Evolutionary conservation across 2,113 vertebrate species (phyloP).

Genomic region (Microcebus jonahi): DNA sequence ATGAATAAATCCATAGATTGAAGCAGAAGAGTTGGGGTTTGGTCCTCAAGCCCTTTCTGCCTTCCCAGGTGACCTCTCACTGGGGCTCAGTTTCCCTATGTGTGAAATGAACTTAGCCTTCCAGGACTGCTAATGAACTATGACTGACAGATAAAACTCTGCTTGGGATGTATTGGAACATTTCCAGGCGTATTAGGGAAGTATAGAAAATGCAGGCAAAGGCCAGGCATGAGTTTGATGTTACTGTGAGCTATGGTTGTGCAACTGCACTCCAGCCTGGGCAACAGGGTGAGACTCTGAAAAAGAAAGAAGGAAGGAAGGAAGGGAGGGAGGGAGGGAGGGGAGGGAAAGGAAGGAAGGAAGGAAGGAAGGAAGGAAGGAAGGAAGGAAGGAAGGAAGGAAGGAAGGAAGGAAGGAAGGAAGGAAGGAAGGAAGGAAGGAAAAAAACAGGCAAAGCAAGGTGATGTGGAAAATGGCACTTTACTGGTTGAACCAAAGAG

Average conservation of each 20-base stretch:
- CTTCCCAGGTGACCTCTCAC: not conserved
- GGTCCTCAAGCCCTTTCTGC: not conserved
- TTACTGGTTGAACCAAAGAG: not conserved
- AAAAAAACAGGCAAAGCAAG: too few relatives aligned
- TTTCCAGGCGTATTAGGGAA: not conserved
- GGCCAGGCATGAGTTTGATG: too few relatives aligned
- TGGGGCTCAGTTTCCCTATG: not conserved
- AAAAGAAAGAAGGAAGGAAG: too few relatives aligned
- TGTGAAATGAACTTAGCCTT: not conserved
- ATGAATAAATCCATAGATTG: not conserved
- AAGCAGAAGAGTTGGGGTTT: not conserved
- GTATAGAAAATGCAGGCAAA: not conserved
- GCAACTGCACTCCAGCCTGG: too few relatives aligned
- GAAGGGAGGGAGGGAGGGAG: too few relatives aligned
- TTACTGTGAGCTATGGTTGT: too few relatives aligned
- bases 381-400: too few relatives aligned
- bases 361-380: too few relatives aligned
- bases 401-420: too few relatives aligned
- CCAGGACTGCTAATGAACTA: not conserved
- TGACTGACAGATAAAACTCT: not conserved
- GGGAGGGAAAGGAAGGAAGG: too few relatives aligned
- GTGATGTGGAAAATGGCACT: not conserved
- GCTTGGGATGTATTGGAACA: not conserved
- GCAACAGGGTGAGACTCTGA: too few relatives aligned
- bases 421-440: too few relatives aligned